Percentiles rank a stretch among this genome's conserved stretches.
These are phyloP conservation scores for Ichneumoninae sp. DNA, from an alignment of 2,888 invertebrate genomes.

Conservation along the genomic window DNA sequence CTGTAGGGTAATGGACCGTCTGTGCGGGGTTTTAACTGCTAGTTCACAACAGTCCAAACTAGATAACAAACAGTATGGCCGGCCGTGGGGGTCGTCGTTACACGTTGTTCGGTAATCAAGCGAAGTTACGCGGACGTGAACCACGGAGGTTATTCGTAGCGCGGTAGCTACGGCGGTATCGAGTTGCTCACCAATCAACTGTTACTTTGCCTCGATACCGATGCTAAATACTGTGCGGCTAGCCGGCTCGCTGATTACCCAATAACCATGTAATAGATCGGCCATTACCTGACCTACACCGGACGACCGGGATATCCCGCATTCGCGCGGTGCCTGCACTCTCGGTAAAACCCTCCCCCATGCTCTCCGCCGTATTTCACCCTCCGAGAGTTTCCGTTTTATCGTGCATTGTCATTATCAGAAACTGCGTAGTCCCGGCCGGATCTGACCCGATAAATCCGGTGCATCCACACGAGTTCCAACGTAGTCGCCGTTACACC, in stretches of 20 bases:
- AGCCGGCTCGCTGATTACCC: conserved; percentile 68
- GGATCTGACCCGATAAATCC: conserved; percentile 60
- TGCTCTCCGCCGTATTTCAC: conserved; percentile 24
- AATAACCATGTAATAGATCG: conserved; percentile 71
- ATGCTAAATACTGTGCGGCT: conserved; percentile 69
- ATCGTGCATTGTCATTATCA: conserved; percentile 67
- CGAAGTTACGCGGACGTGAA: conserved; percentile 56
- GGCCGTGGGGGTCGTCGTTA: conserved; percentile 32
- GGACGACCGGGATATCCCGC: conserved; percentile 52
- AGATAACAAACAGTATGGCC: conserved; percentile 24
- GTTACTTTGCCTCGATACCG: conserved; percentile 70
- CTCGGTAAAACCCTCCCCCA: conserved; percentile 19
- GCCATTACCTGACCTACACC: conserved; percentile 66
- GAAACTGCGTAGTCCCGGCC: conserved; percentile 46
- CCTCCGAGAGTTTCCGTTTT: conserved; percentile 58
- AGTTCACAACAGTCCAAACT: conserved; percentile 17
- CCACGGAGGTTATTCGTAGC: conserved; percentile 39
- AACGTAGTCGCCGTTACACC: not conserved
- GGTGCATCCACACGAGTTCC: conserved; percentile 40
- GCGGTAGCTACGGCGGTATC: conserved; percentile 50
- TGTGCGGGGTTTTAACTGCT: not conserved
- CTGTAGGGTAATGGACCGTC: not conserved
- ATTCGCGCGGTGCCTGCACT: conserved; percentile 45
- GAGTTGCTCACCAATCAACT: conserved; percentile 71
- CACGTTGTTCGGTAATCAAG: conserved; percentile 64